These are phyloP conservation scores for Pelecanus crispus DNA, from an alignment of 2,113 vertebrate genomes.

Conservation along the genomic window DNA sequence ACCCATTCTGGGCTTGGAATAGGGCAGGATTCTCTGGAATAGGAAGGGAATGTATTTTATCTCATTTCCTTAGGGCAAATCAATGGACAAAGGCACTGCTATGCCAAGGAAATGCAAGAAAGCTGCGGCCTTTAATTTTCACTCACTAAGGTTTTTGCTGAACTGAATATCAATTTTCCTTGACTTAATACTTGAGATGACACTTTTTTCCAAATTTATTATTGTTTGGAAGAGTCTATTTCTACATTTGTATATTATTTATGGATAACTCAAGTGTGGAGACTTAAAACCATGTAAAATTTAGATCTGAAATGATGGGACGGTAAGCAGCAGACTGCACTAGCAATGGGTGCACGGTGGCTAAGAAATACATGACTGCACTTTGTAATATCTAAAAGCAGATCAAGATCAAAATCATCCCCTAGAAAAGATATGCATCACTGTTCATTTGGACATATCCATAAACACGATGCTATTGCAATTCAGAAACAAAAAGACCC, in stretches of 20 bases:
- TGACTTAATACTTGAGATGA: not conserved
- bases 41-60: slow-evolving; percentile 18
- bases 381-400: not conserved
- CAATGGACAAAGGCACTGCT: slow-evolving; percentile 46
- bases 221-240: not conserved
- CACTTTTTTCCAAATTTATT: not conserved
- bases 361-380: not conserved
- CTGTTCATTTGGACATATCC: not conserved
- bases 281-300: not conserved
- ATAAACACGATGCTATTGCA: not conserved
- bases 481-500: not conserved
- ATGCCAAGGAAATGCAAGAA: slow-evolving; percentile 11
- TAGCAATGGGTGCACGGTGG: not conserved
- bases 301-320: not conserved
- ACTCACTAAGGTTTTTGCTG: not conserved
- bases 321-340: not conserved
- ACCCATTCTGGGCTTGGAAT: not conserved
- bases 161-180: not conserved
- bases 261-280: not conserved
- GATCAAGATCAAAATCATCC: not conserved
- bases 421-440: not conserved
- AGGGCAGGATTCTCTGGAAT: not conserved
- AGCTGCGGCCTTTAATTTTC: not conserved
- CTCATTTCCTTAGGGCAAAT: slow-evolving; percentile 39
- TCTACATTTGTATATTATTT: not conserved